A percentile compares a stretch with the other conserved stretches of the same genome.
These are phyloP conservation scores for Caenorhabditis parvicauda DNA, from an alignment of 2,888 invertebrate genomes.

Conservation along the genomic window DNA sequence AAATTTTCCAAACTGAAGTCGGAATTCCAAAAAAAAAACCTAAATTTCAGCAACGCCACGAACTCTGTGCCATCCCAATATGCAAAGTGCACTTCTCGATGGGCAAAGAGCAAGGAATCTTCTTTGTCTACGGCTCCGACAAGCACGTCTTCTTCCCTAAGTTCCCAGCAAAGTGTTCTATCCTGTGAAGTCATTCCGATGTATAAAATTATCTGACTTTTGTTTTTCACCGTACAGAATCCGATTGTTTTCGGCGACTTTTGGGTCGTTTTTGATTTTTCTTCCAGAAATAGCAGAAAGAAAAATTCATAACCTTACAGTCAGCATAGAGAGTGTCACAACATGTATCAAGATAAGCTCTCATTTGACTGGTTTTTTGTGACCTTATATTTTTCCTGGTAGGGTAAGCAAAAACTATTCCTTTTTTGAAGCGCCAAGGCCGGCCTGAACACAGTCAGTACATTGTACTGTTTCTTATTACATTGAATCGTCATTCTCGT, in stretches of 20 bases:
- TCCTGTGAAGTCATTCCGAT: conserved; percentile 20
- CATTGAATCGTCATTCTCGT: too few relatives aligned
- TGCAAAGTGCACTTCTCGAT: conserved; percentile 54
- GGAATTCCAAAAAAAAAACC: too few relatives aligned
- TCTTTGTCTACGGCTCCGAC: conserved; percentile 62
- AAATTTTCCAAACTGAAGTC: too few relatives aligned
- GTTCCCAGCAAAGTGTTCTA: conserved; percentile 58
- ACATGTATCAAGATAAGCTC: too few relatives aligned
- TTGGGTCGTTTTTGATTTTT: background rate
- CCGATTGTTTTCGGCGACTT: background rate
- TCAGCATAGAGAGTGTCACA: too few relatives aligned
- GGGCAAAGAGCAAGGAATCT: conserved; percentile 50
- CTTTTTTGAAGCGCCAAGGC: too few relatives aligned
- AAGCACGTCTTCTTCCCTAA: conserved; percentile 59
- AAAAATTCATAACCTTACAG: too few relatives aligned
- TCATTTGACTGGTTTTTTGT: too few relatives aligned
- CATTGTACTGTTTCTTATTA: too few relatives aligned
- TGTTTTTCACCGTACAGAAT: background rate
- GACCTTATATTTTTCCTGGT: too few relatives aligned
- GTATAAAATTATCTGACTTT: background rate
- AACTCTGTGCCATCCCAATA: conserved; percentile 54
- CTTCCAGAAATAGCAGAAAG: background rate
- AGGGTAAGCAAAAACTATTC: too few relatives aligned
- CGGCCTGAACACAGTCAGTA: too few relatives aligned
- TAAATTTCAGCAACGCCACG: conserved; percentile 61